Percentiles rank a stretch among this genome's conserved stretches.
Evolutionary conservation across 1,140 invertebrate species (phyloP).

Genomic region (Pectinophora gossypiella): DNA sequence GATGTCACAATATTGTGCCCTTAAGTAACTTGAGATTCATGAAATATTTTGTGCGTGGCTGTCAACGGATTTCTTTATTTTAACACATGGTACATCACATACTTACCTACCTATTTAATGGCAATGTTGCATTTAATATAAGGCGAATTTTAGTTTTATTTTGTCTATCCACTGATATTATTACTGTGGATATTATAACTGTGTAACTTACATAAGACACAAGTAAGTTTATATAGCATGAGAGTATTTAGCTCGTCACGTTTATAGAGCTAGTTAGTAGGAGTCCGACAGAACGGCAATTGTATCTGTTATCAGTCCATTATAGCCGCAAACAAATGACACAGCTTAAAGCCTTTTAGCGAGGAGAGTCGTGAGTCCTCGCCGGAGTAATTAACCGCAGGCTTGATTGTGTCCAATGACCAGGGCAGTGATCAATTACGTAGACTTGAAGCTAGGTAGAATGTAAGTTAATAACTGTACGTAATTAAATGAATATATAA

Average conservation of each 20-base stretch:
- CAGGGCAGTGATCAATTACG: conserved; percentile 10
- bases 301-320: conserved; percentile 64
- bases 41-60: conserved; percentile 26
- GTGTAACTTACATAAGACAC: too few relatives aligned
- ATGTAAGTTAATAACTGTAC: too few relatives aligned
- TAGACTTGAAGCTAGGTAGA: conserved; percentile 14
- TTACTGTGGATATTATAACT: too few relatives aligned
- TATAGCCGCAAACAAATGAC: conserved; percentile 62
- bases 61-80: conserved; percentile 20
- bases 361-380: conserved; percentile 51
- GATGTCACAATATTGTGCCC: conserved; percentile 58
- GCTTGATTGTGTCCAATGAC: conserved; percentile 43
- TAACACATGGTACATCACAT: conserved; percentile 10
- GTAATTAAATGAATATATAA: too few relatives aligned
- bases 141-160: too few relatives aligned
- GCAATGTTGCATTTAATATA: too few relatives aligned
- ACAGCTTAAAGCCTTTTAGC: conserved; percentile 68
- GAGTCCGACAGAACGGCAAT: conserved; percentile 23
- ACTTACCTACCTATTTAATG: too few relatives aligned
- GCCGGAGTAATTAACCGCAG: conserved; percentile 53
- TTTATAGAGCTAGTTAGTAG: conserved; percentile 2
- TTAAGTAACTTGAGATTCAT: conserved; percentile 37
- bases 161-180: too few relatives aligned
- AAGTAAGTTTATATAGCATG: too few relatives aligned
- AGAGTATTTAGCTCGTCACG: too few relatives aligned